phyloP scores from a whole-genome alignment of 2,888 invertebrate genomes.

The Mesorhabditis spiculigera region DNA sequence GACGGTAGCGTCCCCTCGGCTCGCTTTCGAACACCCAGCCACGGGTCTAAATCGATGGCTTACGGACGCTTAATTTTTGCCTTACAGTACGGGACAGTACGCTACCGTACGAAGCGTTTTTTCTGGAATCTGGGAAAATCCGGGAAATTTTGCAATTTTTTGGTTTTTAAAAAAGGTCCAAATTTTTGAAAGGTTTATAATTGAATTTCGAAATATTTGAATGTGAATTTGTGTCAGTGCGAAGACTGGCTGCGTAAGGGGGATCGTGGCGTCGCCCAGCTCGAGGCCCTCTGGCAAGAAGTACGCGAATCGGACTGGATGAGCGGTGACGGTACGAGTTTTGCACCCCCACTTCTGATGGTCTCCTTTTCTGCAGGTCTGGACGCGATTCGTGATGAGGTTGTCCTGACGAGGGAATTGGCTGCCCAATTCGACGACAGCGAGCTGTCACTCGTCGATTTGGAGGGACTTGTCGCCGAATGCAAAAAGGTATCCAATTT shows the following conservation, averaged over 20 bases:
- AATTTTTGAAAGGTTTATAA: too few relatives aligned
- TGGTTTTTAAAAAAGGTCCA: too few relatives aligned
- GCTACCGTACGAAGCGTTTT: too few relatives aligned
- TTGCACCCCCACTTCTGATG: not conserved
- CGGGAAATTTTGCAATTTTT: too few relatives aligned
- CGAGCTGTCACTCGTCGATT: conserved; percentile 20
- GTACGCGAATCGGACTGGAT: conserved; percentile 22
- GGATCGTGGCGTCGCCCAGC: not conserved
- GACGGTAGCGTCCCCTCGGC: too few relatives aligned
- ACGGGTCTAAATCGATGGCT: too few relatives aligned
- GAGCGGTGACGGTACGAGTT: conserved; percentile 14
- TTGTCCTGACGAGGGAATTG: conserved; percentile 7
- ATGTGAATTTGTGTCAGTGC: not conserved
- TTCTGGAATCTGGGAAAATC: too few relatives aligned
- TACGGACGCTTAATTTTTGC: too few relatives aligned
- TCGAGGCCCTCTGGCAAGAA: conserved; percentile 13
- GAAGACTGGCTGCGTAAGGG: not conserved
- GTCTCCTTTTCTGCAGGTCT: conserved; percentile 1
- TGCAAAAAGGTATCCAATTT: not conserved
- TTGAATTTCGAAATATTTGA: too few relatives aligned
- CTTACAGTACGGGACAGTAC: too few relatives aligned
- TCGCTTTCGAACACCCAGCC: too few relatives aligned
- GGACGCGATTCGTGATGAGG: conserved; percentile 7
- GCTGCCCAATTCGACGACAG: conserved; percentile 6
- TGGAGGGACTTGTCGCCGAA: conserved; percentile 2